Conservation (phyloP, 2,888 invertebrate species). For the Pinctada fucata region DNA sequence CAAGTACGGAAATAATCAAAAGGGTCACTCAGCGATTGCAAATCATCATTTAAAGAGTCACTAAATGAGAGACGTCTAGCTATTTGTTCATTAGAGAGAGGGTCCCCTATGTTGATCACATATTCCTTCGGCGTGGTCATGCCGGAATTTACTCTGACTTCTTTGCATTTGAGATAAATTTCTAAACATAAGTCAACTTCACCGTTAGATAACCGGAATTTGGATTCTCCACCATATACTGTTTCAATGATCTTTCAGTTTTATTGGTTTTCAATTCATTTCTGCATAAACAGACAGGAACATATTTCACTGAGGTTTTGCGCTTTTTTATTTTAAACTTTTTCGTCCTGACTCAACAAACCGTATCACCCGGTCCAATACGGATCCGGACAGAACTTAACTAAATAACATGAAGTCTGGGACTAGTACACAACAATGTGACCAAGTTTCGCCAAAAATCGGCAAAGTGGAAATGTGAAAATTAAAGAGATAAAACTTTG, state of each 20-base stretch:
- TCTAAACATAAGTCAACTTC: not conserved
- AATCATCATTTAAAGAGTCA: not conserved
- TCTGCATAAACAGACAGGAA: not conserved
- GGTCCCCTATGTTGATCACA: not conserved
- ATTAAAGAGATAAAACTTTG: too few relatives aligned
- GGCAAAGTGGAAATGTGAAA: too few relatives aligned
- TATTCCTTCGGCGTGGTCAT: not conserved
- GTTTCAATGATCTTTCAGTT: not conserved
- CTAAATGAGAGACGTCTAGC: not conserved
- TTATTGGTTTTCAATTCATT: not conserved
- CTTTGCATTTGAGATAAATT: not conserved
- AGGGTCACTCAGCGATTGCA: too few relatives aligned
- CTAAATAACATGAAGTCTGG: not conserved
- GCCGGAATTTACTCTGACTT: not conserved
- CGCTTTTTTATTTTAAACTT: not conserved
- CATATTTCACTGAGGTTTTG: too few relatives aligned
- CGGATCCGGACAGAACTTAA: not conserved
- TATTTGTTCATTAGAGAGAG: not conserved
- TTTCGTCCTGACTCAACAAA: not conserved
- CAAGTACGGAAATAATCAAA: not conserved
- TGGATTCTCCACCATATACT: not conserved
- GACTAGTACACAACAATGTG: not conserved
- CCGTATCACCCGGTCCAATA: not conserved
- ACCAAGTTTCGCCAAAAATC: too few relatives aligned
- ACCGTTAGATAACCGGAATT: not conserved